A percentile compares a stretch with the other conserved stretches of the same genome.
These are phyloP conservation scores for Ptychochromis oligacanthus DNA, from an alignment of 2,113 vertebrate genomes.

Conservation along the genomic window DNA sequence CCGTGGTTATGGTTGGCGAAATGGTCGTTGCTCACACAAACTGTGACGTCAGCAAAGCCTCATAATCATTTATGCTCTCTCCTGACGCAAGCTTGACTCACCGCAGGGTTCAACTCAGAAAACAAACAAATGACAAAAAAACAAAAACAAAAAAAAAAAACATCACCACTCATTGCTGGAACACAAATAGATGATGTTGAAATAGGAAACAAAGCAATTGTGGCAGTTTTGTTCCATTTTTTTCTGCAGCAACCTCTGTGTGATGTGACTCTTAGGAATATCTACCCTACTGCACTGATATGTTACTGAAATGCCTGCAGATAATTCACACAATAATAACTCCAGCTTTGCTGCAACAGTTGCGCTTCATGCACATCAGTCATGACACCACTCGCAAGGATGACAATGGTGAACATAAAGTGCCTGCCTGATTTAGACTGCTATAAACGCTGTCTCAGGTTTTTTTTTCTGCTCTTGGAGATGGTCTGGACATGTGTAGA, in stretches of 20 bases:
- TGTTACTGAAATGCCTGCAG: not conserved
- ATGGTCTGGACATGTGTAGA: too few species aligned
- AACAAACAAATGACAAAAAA: too few species aligned
- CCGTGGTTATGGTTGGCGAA: too few species aligned
- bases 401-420: not conserved
- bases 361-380: not conserved
- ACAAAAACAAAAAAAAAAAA: not conserved
- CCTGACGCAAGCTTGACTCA: fast-evolving
- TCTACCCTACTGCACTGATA: not conserved
- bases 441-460: not conserved
- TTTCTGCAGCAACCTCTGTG: not conserved
- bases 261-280: not conserved
- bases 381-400: not conserved
- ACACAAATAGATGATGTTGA: not conserved
- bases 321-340: fast-evolving
- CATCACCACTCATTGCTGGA: not conserved
- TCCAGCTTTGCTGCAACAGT: not conserved
- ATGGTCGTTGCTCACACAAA: too few species aligned
- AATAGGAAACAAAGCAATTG: not conserved
- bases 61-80: too few species aligned
- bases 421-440: not conserved
- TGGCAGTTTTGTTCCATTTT: not conserved
- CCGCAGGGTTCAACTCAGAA: not conserved
- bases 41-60: too few species aligned
- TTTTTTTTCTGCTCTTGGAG: not conserved